phyloP scores from a whole-genome alignment of 2,888 invertebrate genomes.

The Erynnis tages region DNA sequence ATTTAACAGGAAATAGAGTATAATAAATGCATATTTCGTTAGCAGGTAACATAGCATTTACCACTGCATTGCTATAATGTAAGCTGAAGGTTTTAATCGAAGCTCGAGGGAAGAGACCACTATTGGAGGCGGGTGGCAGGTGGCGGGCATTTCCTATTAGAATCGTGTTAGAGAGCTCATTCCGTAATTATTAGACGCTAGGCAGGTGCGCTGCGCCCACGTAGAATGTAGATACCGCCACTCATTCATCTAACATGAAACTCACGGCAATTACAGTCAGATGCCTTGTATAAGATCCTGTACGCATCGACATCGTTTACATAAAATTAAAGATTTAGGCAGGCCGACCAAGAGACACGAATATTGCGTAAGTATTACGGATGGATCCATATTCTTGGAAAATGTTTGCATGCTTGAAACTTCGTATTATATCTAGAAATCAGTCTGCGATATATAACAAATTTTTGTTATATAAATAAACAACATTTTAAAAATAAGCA shows the following conservation, averaged over 20 bases:
- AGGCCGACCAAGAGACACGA: no score
- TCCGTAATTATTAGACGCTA: constrained; percentile 61
- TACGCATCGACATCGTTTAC: no score
- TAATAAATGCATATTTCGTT: constrained; percentile 9
- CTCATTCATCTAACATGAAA: constrained; percentile 52
- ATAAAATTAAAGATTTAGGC: no score
- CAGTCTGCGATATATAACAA: no score
- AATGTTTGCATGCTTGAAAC: no score
- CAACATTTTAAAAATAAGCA: no score
- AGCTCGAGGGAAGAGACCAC: constrained; percentile 24
- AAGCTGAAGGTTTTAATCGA: constrained; percentile 14
- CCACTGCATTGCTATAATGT: constrained; percentile 6
- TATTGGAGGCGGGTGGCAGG: constrained; percentile 58
- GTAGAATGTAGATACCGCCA: constrained; percentile 35
- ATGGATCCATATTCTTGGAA: no score
- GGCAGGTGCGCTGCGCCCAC: constrained; percentile 67
- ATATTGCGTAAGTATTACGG: no score
- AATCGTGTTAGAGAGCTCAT: constrained; percentile 63
- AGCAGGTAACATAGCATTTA: neutral
- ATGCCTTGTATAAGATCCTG: constrained; percentile 5
- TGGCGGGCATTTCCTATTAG: constrained; percentile 73
- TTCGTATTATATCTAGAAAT: no score
- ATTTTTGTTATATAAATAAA: no score
- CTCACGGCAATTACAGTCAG: constrained; percentile 48
- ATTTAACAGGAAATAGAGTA: no score